These are phyloP conservation scores for Cavia porcellus DNA, from an alignment of 2,113 vertebrate species.

Conservation along the genomic window DNA sequence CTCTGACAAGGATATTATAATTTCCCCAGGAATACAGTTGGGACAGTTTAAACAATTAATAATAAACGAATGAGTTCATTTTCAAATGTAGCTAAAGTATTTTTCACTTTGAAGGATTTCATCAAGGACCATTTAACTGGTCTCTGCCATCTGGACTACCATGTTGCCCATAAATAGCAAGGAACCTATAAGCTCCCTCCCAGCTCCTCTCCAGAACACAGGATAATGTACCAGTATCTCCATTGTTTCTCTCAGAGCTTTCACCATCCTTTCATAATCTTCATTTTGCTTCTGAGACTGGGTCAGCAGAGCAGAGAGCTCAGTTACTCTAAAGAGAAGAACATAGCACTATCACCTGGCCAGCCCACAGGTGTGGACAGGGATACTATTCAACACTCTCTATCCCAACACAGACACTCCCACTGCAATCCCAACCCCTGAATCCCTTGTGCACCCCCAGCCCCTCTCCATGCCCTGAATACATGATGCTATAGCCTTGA, in stretches of 20 bases:
- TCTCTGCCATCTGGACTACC: not conserved
- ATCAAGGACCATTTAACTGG: slow-evolving; percentile 2
- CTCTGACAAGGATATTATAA: not conserved
- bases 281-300: slow-evolving; percentile 87
- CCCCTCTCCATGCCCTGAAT: slow-evolving; percentile 28
- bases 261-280: slow-evolving; percentile 88
- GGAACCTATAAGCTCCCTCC: not conserved
- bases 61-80: slow-evolving; percentile 11
- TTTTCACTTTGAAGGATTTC: slow-evolving; percentile 25
- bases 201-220: slow-evolving; percentile 60
- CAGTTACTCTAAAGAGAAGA: slow-evolving; percentile 87
- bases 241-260: slow-evolving; percentile 83
- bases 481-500: slow-evolving; percentile 29
- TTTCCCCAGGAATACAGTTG: not conserved
- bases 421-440: not conserved
- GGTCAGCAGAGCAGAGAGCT: slow-evolving; percentile 88
- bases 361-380: not conserved
- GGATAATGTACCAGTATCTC: slow-evolving; percentile 85
- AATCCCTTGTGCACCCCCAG: slow-evolving; percentile 10
- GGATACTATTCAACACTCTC: not conserved
- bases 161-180: slow-evolving; percentile 12
- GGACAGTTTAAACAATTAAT: not conserved
- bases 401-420: slow-evolving; percentile 10
- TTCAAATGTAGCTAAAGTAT: slow-evolving; percentile 32
- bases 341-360: slow-evolving; percentile 20